Percentiles rank a stretch among this genome's conserved stretches.
These are phyloP conservation scores for Pseudomyrmex flavicornis DNA, from an alignment of 1,140 invertebrate genomes.

Conservation along the genomic window DNA sequence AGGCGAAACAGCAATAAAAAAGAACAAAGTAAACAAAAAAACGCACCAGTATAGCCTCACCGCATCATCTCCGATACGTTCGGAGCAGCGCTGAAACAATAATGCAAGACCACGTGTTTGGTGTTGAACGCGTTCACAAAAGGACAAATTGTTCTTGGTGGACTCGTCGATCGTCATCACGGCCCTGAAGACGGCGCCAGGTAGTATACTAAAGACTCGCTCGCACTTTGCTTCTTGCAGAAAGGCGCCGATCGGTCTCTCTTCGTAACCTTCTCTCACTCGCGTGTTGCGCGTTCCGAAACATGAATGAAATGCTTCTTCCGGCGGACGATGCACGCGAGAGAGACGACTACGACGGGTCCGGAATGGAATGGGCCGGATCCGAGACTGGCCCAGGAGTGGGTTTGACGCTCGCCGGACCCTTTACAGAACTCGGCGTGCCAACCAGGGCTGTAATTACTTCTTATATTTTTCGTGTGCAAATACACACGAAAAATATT, in stretches of 20 bases:
- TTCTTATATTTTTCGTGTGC: too few species aligned
- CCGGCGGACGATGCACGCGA: slow-evolving; percentile 74
- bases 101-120: slow-evolving; percentile 58
- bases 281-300: slow-evolving; percentile 70
- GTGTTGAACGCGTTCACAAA: slow-evolving; percentile 28
- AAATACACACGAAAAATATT: neutral
- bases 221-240: slow-evolving; percentile 19
- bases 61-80: neutral
- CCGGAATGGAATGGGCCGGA: slow-evolving; percentile 68
- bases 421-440: slow-evolving; percentile 57
- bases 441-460: slow-evolving; percentile 25
- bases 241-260: slow-evolving; percentile 37
- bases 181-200: slow-evolving; percentile 60
- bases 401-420: slow-evolving; percentile 58
- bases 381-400: slow-evolving; percentile 66
- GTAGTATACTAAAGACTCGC: neutral
- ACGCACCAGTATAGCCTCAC: slow-evolving; percentile 58
- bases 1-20: neutral
- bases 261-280: slow-evolving; percentile 44
- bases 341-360: slow-evolving; percentile 69
- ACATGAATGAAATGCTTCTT: slow-evolving; percentile 81
- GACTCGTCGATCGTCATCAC: slow-evolving; percentile 61
- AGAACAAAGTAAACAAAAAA: slow-evolving; percentile 41
- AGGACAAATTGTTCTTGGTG: slow-evolving; percentile 18
- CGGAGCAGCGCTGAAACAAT: neutral